Base-by-base conservation (phyloP, 2,888 invertebrate genomes). In the Odontothrips loti region DNA sequence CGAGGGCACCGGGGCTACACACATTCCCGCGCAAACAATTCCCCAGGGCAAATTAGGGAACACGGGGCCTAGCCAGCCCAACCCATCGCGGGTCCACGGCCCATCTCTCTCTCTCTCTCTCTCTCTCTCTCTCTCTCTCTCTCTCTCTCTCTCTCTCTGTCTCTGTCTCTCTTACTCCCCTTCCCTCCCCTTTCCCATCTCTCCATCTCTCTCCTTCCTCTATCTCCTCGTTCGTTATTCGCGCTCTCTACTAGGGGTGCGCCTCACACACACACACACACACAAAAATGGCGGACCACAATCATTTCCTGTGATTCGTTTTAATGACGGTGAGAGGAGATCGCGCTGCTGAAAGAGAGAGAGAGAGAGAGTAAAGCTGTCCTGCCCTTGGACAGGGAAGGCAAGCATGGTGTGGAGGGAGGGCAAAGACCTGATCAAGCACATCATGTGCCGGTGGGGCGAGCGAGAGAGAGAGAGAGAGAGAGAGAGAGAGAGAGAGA, bases 221-320 rank as follows among this genome's bases (percentile, higher is more conserved):
- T 51, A 12, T 58, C 58, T 58, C 58, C 58, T n/a, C 68, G 68
- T 43, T 43, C 34, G 34, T 43, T 43, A 43, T 43, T 43, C 68
- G 68, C 68, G 68, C 34, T 43, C 34, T 6, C 34, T 43, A 43
- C 34, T 2, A 43, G 34, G 34, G 3, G 68, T 23, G 11, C 23
- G 23, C 68, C 68, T 75, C 68, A 27, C 27, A 43, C 3, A 43
- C 34, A 43, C 34, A 43, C 34, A 43, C 34, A 43, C 34, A 4
- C 34, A 43, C 34, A 43, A 75, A 75, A 75, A 75, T 75, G 68
- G 68, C 68, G 68, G 68, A 11, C 68, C 68, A 27, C 68, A 75
- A 27, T 75, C 23, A 75, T 75, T 75, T 75, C 68, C 68, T 75
- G 68, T 75, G 68, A 75, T 75, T 75, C 68, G 68, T 75, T 75